These are phyloP conservation scores for Melanostigma gelatinosum DNA, from an alignment of 2,113 vertebrate species.

Conservation along the genomic window DNA sequence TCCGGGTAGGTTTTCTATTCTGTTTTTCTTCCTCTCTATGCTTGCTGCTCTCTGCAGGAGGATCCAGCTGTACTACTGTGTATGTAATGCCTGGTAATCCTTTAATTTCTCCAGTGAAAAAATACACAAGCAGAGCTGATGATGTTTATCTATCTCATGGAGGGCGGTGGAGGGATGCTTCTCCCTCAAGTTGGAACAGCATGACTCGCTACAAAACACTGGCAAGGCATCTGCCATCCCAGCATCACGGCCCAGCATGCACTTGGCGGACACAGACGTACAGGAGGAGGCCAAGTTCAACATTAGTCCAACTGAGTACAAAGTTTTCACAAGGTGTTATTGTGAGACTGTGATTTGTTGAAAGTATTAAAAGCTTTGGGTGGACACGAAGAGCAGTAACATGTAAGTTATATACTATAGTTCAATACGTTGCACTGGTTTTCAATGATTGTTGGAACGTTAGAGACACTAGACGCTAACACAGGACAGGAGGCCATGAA, in stretches of 20 bases:
- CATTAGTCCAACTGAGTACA: slow-evolving; percentile 40
- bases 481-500: background rate
- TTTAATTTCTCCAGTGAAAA: slow-evolving; percentile 41
- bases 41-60: slow-evolving; percentile 30
- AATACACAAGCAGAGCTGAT: slow-evolving; percentile 14
- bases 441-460: background rate
- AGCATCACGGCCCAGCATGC: slow-evolving; percentile 32
- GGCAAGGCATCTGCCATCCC: slow-evolving; percentile 39
- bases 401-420: background rate
- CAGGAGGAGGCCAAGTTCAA: slow-evolving; percentile 56
- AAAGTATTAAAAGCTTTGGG: slow-evolving; percentile 36
- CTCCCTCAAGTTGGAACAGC: slow-evolving; percentile 19
- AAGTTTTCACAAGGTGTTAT: slow-evolving; percentile 40
- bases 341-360: slow-evolving; percentile 28
- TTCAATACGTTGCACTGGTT: background rate
- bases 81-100: slow-evolving; percentile 7
- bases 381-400: background rate
- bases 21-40: slow-evolving; percentile 1
- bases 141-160: slow-evolving; percentile 47
- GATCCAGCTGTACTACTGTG: slow-evolving; percentile 21
- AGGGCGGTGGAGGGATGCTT: slow-evolving; percentile 15
- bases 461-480: background rate
- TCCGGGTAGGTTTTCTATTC: background rate
- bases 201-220: slow-evolving; percentile 36
- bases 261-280: slow-evolving; percentile 17